Base-by-base conservation (phyloP, 1,140 invertebrate genomes). In the Macrobrachium rosenbergii region DNA sequence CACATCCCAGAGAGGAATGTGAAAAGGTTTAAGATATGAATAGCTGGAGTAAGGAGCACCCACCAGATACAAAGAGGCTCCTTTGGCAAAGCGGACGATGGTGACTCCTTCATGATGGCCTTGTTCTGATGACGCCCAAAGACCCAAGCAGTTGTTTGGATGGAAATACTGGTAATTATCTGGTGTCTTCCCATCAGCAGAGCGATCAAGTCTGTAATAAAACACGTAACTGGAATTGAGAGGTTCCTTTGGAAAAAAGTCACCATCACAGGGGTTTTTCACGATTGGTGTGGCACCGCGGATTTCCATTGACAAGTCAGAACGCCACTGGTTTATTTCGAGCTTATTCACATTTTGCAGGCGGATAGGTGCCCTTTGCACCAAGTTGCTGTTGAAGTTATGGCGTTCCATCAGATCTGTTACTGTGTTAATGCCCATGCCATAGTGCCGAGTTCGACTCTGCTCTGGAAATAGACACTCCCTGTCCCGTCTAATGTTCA, bases 401-500 rank as follows among this genome's bases (percentile, higher is more conserved):
- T 10, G 12, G 52, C 0, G 52, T 12, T 52, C 52, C 52, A 52
- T 52, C 52, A 52, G 12, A 5, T 52, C 7, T 52, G 52, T 8
- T 52, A 5, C 52, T 52, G 85, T 87, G 64, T 87, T 87, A 45
- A 62, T 19, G 14, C 85, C 85, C 21, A 81, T 62, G 5, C 85
- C 85, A 62, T 52, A 87, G 76, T 87, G 85, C 17, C 78, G 21
- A 23, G 64, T 69, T 43, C 85, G 21, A 5, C 75, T 21, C n/a
- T 62, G 21, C 60, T 81, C 85, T 7, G 85, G 85, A 37, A 59
- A 37, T 17, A 80, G 52, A 23, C 85, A 87, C 64, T 87, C 85
- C 5, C 85, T 45, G n/a, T 60, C 80, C 23, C 67, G 45, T n/a
- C 64, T 60, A 16, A 87, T 78, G 6, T 17, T 81, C 19, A 63